Conservation (phyloP, 1,140 invertebrate genomes). For the Aphelenchoides fujianensis region DNA sequence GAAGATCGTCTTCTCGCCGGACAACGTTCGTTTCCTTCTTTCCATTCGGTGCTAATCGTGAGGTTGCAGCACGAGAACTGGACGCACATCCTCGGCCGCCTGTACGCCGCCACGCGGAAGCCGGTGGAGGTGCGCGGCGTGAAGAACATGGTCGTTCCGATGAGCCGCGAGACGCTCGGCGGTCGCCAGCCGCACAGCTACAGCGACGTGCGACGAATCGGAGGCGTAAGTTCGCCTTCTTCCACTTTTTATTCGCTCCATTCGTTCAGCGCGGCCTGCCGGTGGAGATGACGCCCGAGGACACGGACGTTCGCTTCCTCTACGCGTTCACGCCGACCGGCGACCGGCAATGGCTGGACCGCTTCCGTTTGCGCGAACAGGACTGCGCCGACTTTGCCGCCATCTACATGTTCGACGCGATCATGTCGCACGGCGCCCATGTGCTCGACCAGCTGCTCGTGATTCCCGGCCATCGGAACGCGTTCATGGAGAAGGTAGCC, state of each 20-base stretch:
- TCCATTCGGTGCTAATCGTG: background rate
- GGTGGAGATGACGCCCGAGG: background rate
- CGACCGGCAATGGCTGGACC: background rate
- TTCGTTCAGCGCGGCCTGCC: background rate
- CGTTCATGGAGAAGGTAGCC: too few relatives aligned
- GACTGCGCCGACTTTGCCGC: conserved; percentile 36
- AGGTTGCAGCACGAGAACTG: background rate
- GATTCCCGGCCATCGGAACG: too few relatives aligned
- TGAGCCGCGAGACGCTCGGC: background rate
- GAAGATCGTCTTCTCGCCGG: background rate
- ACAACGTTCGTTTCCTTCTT: background rate
- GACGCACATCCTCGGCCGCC: background rate
- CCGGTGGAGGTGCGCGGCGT: background rate
- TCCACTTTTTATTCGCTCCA: background rate
- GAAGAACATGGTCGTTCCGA: background rate
- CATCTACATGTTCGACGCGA: conserved; percentile 44
- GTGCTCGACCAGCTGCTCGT: too few relatives aligned
- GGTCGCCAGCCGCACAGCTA: background rate
- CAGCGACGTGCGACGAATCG: background rate
- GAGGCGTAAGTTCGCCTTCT: background rate
- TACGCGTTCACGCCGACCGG: background rate
- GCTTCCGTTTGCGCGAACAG: background rate
- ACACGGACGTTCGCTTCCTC: background rate
- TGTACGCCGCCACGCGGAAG: background rate
- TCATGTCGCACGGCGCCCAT: too few relatives aligned